Percentiles rank a stretch among this genome's conserved stretches.
Evolutionary conservation across 2,113 vertebrate genomes (phyloP).

Genomic region (Chunga burmeisteri): DNA sequence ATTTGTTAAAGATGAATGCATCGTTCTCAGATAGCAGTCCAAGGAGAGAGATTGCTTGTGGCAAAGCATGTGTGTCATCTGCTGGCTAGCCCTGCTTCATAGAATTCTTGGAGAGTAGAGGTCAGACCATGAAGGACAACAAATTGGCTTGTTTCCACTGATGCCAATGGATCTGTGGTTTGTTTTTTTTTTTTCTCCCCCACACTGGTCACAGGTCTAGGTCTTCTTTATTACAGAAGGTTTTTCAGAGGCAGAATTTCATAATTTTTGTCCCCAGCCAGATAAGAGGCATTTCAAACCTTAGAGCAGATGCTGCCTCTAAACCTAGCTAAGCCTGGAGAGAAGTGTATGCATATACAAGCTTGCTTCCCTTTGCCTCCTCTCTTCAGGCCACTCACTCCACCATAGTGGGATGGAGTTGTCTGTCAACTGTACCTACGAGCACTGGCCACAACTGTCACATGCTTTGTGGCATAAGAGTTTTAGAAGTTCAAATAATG

Average conservation of each 20-base stretch:
- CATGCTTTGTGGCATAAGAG: not conserved
- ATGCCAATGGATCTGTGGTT: not conserved
- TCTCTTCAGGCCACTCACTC: not conserved
- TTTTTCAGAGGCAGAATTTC: not conserved
- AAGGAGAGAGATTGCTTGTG: not conserved
- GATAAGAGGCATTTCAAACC: not conserved
- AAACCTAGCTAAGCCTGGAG: not conserved
- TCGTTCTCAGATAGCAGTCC: not conserved
- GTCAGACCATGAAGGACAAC: not conserved
- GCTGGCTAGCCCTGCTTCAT: not conserved
- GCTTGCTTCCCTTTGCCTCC: not conserved
- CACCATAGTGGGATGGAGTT: not conserved
- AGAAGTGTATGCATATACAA: not conserved
- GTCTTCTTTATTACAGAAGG: not conserved
- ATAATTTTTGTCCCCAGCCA: not conserved
- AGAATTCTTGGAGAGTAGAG: not conserved
- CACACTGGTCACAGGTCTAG: not conserved
- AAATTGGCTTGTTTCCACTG: not conserved
- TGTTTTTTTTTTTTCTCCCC: accelerated
- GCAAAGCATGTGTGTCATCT: not conserved
- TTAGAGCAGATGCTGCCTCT: not conserved
- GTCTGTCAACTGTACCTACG: not conserved
- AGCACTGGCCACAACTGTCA: not conserved
- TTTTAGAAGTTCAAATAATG: not conserved
- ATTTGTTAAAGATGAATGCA: not conserved